A percentile compares a stretch with the other conserved stretches of the same genome.
Evolutionary conservation across 1,140 invertebrate species (phyloP).

Genomic region (Archivesica marissinica): DNA sequence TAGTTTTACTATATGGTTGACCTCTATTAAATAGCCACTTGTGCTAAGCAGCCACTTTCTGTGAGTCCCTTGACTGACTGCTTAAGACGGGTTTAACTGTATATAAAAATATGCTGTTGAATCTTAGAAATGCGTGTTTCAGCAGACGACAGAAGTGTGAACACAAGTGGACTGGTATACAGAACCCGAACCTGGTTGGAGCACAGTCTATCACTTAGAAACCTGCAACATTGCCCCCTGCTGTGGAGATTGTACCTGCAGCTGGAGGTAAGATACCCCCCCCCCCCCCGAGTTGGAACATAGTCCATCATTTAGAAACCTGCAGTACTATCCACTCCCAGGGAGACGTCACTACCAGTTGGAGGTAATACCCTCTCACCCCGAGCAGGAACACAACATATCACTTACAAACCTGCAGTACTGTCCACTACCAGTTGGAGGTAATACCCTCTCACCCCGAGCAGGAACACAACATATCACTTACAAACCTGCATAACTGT

Average conservation of each 20-base stretch:
- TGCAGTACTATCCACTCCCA: conserved; percentile 78
- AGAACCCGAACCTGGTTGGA: conserved; percentile 77
- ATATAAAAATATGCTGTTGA: background rate
- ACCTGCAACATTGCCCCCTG: conserved; percentile 76
- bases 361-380: conserved; percentile 72
- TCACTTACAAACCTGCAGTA: conserved; percentile 65
- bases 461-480: conserved; percentile 49
- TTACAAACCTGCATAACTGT: conserved; percentile 71
- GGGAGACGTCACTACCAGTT: conserved; percentile 82
- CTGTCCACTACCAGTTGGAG: conserved; percentile 82
- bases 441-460: conserved; percentile 73
- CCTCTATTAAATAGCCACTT: background rate
- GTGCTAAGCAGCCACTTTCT: background rate
- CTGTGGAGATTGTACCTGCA: conserved; percentile 83
- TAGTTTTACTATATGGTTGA: background rate
- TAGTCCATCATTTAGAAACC: conserved; percentile 57
- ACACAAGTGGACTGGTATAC: conserved; percentile 29
- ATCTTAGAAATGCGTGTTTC: background rate
- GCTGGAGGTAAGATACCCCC: conserved; percentile 73
- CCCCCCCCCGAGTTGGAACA: background rate
- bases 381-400: conserved; percentile 37
- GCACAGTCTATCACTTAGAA: conserved; percentile 63
- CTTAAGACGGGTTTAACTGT: background rate
- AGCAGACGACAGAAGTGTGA: background rate
- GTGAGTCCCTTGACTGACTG: background rate